Conservation (phyloP, 2,888 invertebrate genomes). For the Nymphalis urticae region DNA sequence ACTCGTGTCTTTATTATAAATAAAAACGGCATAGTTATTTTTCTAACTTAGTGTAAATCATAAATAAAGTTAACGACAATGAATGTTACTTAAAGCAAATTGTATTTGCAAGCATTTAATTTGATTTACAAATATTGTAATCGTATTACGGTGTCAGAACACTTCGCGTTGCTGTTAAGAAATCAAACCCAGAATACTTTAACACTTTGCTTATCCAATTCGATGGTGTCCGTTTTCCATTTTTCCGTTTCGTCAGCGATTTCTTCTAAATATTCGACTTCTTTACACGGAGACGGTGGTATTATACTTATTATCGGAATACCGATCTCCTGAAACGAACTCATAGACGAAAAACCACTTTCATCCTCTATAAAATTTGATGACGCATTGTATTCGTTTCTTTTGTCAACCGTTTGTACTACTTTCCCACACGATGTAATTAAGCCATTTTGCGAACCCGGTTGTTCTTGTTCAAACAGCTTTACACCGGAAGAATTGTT, state of each 20-base stretch:
- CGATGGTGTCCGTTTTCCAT: conserved; percentile 64
- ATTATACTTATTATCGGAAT: conserved; percentile 82
- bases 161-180: conserved; percentile 18
- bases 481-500: conserved; percentile 53
- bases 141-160: not conserved
- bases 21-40: conserved; percentile 31
- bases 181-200: conserved; percentile 77
- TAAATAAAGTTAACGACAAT: conserved; percentile 20
- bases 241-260: conserved; percentile 57
- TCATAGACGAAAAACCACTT: conserved; percentile 93
- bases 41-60: conserved; percentile 13
- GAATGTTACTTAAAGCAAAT: conserved; percentile 18
- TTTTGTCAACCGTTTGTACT: conserved; percentile 51
- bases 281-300: conserved; percentile 74
- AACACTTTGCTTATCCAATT: conserved; percentile 66
- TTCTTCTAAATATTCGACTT: conserved; percentile 63
- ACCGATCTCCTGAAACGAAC: conserved; percentile 91
- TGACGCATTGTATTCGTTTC: conserved; percentile 59
- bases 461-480: conserved; percentile 49
- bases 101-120: conserved; percentile 11
- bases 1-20: conserved; percentile 37
- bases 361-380: conserved; percentile 85
- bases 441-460: conserved; percentile 38
- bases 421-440: conserved; percentile 43
- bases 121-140: conserved; percentile 12